Base-by-base conservation (phyloP, 2,797 vertebrate genomes). In the Glyptemys insculpta region DNA sequence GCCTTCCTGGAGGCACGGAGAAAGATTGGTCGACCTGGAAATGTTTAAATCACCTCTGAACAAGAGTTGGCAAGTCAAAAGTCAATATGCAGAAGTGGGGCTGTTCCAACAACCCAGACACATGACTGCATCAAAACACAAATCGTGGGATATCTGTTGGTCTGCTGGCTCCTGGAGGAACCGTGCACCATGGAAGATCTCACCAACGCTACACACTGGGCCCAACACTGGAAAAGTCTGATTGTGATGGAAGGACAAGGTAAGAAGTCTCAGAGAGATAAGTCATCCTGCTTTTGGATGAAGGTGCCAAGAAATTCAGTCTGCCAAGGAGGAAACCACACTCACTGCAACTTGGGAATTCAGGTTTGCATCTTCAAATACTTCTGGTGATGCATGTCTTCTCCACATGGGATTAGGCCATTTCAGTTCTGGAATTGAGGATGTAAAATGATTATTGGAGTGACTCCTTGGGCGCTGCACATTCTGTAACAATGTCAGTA, bases 281-380 rank as follows among this genome's bases (percentile, higher is more conserved):
- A 54, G 83, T 6, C 4, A 0, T 57, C 79, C 12, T 88, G 68
- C 19, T 72, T 72, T 59, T 3, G 65, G 74, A 49, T 74, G 86
- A 89, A 11, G 85, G 12, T 78, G 84, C 94, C 90, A 87, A 82
- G 86, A 91, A 94, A 84, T 88, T 68, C 80, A 49, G 1, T 50
- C 54, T 87, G 79, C 52, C 86, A 79, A 80, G 82, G 65, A 84
- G 56, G 50, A 85, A 76, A 88, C 2, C 12, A 0, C 59, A 87
- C 54, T 87, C 65, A 53, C 37, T 41, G 10, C 79, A 47, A 19
- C 6, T 25, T 80, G 91, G 84, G 81, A 27, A 0, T 54, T 89
- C 0, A 0, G 1, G 83, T 1, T 50, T 41, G 87, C 74, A 83
- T 12, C 83, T 92, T 79, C 86, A 34, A 49, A 57, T 87, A 34